A percentile compares a stretch with the other conserved stretches of the same genome.
Conservation (phyloP, 2,113 vertebrate genomes). For the Falcunculus frontatus region DNA sequence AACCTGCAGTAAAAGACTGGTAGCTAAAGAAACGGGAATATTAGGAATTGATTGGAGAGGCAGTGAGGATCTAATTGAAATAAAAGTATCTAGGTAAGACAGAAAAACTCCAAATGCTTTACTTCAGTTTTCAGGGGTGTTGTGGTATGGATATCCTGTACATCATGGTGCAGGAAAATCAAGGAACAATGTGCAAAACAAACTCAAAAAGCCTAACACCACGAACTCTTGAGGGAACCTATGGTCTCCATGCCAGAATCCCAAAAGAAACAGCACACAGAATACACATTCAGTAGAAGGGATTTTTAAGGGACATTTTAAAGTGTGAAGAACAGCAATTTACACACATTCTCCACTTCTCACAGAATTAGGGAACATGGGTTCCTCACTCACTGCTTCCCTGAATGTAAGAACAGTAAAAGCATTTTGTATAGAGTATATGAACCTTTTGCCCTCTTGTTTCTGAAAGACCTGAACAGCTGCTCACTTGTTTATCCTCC, state of each 20-base stretch:
- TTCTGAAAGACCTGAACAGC: neutral
- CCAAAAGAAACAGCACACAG: neutral
- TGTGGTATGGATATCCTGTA: neutral
- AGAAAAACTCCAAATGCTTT: neutral
- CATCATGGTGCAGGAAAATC: neutral
- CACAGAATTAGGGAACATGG: neutral
- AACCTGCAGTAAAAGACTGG: neutral
- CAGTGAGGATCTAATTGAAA: neutral
- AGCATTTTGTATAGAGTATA: neutral
- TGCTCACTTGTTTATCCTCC: neutral
- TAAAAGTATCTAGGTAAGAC: neutral
- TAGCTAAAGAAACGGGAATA: neutral
- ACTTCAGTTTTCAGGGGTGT: accelerated
- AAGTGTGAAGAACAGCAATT: neutral
- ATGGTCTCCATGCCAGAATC: neutral
- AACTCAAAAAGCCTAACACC: neutral
- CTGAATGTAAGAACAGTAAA: accelerated
- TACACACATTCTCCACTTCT: neutral
- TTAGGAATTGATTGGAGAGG: neutral
- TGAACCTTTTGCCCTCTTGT: neutral
- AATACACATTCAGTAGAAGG: neutral
- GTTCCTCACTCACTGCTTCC: neutral
- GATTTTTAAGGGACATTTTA: neutral
- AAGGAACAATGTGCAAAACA: neutral
- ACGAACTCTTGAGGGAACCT: neutral